Evolutionary conservation across 2,797 vertebrate species (phyloP), one percentile per base, ranked within the genome.

Genomic region (Poecilia gillii): DNA sequence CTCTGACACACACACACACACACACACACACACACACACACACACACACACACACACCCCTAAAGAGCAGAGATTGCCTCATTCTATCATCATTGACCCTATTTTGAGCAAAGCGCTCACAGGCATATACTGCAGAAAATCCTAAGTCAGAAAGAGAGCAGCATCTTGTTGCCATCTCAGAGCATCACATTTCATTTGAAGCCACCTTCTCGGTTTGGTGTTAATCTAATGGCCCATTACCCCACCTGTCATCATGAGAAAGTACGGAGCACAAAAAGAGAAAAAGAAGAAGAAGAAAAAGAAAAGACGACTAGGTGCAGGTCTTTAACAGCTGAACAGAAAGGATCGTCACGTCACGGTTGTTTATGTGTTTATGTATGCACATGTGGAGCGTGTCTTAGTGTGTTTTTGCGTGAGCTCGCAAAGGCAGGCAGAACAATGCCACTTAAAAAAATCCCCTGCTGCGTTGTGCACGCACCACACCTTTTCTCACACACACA

Each of bases 51-150:
- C n/a, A 81, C 78, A 78, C 87, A 76, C 82, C 62, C 66, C 89
- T 92, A 89, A 93, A 92, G 87, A 93, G 90, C 80, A 85, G 84
- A 86, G 94, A 95, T 95, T 94, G 93, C 94, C 93, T 95, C 94
- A 95, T 95, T 95, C 93, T 95, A 94, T 94, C 94, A 94, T 94
- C 94, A 94, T 90, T 93, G 94, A 92, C 92, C 93, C 91, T 95
- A 91, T 94, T 94, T 89, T 90, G 89, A 93, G 89, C 51, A 64
- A 86, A 87, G 79, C 64, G 57, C 90, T 88, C 72, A 62, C 31
- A 20, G 76, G 87, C 81, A 87, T 43, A 85, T 25, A 57, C 88
- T 86, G 88, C 85, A 85, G 88, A 84, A 82, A 82, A 90, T 83
- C 78, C 80, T 46, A 85, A 88, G 79, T 92, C 87, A 86, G 79